These are phyloP conservation scores for Eunapius fragilis DNA, from an alignment of 37 sponge, comb jelly and placozoan genomes.

Conservation along the genomic window DNA sequence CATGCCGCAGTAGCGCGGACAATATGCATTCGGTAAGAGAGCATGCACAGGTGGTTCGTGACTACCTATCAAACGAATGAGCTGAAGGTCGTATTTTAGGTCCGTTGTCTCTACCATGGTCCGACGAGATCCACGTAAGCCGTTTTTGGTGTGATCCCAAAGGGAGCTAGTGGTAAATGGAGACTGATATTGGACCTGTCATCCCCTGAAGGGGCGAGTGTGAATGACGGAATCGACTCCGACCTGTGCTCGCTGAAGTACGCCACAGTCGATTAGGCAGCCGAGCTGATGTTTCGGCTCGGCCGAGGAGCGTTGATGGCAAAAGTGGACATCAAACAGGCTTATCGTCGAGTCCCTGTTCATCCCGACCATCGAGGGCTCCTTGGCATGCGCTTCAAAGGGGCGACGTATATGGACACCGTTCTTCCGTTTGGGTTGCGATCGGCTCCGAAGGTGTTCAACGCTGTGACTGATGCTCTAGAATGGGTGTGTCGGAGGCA, in stretches of 20 bases:
- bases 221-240: not conserved
- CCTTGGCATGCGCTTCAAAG: not conserved
- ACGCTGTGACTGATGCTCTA: constrained; percentile 6
- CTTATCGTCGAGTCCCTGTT: not conserved
- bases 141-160: constrained; percentile 9
- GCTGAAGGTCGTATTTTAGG: not conserved
- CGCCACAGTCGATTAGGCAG: not conserved
- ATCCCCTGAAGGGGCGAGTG: not conserved
- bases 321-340: constrained; percentile 10
- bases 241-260: not conserved
- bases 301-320: not conserved
- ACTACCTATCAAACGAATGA: not conserved
- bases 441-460: constrained; percentile 10
- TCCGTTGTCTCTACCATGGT: not conserved
- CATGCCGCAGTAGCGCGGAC: not conserved
- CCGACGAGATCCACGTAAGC: not conserved
- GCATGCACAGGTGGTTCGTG: not conserved
- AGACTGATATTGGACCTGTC: constrained; percentile 1
- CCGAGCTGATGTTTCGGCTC: not conserved
- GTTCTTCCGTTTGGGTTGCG: not conserved
- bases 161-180: not conserved
- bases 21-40: constrained; percentile 12
- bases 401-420: not conserved
- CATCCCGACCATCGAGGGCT: not conserved
- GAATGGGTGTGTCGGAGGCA: not conserved